These are phyloP conservation scores for Galbula dea DNA, from an alignment of 2,113 vertebrate genomes.

Conservation along the genomic window DNA sequence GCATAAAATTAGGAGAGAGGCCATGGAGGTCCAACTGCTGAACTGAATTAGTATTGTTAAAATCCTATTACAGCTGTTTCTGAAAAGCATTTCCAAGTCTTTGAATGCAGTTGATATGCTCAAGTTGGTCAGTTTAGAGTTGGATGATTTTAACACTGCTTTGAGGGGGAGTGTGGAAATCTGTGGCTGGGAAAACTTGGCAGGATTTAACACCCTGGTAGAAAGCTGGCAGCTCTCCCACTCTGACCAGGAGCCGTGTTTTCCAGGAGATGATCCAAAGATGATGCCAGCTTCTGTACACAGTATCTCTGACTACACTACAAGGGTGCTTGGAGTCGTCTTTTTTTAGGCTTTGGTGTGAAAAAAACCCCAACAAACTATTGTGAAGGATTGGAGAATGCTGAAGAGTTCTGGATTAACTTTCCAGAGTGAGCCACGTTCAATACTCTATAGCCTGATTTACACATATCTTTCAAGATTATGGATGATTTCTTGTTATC, in stretches of 20 bases:
- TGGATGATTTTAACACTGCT: slow-evolving; percentile 31
- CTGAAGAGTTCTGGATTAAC: background rate
- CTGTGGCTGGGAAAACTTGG: background rate
- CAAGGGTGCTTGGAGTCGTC: background rate
- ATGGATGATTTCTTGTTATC: background rate
- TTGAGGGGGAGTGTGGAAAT: background rate
- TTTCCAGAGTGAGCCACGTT: background rate
- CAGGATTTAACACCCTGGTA: slow-evolving; percentile 4
- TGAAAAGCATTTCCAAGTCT: background rate
- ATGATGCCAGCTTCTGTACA: background rate
- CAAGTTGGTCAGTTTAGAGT: background rate
- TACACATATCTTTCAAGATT: background rate
- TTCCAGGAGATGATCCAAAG: background rate
- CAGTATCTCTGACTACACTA: background rate
- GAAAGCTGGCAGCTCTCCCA: background rate
- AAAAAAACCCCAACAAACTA: background rate
- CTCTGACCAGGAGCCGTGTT: background rate
- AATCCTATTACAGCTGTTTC: background rate
- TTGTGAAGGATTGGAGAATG: background rate
- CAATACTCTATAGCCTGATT: background rate
- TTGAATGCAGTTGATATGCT: background rate
- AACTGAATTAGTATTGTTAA: background rate
- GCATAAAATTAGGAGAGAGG: background rate
- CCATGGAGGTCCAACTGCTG: background rate
- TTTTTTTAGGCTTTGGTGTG: background rate